A percentile compares a stretch with the other conserved stretches of the same genome.
Evolutionary conservation across 2,888 invertebrate genomes (phyloP).

Genomic region (Microchrysa polita): DNA sequence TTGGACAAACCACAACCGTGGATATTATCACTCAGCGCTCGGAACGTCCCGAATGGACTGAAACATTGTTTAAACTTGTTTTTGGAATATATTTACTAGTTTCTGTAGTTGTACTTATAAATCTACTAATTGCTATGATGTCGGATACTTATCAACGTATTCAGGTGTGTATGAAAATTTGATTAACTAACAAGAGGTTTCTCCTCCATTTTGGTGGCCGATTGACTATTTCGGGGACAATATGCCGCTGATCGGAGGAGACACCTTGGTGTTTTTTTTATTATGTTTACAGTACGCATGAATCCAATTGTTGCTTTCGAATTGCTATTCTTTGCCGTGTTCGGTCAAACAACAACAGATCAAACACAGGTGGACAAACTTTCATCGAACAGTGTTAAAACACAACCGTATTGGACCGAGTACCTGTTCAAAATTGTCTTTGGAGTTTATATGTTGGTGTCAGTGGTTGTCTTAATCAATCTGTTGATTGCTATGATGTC

Average conservation of each 20-base stretch:
- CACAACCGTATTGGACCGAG: slow-evolving; percentile 84
- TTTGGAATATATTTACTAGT: slow-evolving; percentile 98
- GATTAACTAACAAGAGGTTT: slow-evolving; percentile 53
- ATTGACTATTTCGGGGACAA: slow-evolving; percentile 8
- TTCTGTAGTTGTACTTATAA: slow-evolving; percentile 97
- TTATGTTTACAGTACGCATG: slow-evolving; percentile 79
- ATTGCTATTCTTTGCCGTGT: slow-evolving; percentile 98
- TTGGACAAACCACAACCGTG: slow-evolving; percentile 90
- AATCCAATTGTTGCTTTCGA: slow-evolving; percentile 94
- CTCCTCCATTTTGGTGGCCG: slow-evolving; percentile 42
- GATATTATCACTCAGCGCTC: slow-evolving; percentile 80
- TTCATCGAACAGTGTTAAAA: slow-evolving; percentile 65
- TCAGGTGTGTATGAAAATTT: slow-evolving; percentile 78
- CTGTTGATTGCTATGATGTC: slow-evolving; percentile 99
- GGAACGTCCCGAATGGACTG: slow-evolving; percentile 82
- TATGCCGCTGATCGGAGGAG: slow-evolving; percentile 42
- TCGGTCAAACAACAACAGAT: slow-evolving; percentile 90
- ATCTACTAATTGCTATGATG: slow-evolving; percentile 99
- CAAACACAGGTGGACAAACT: slow-evolving; percentile 77
- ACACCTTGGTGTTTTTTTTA: slow-evolving; percentile 43
- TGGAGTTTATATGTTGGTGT: slow-evolving; percentile 98
- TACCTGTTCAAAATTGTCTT: slow-evolving; percentile 88
- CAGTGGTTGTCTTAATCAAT: slow-evolving; percentile 98
- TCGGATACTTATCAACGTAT: slow-evolving; percentile 99
- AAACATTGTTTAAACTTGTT: slow-evolving; percentile 87